Percentiles rank a stretch among this genome's conserved stretches.
phyloP scores from a whole-genome alignment of 2,888 invertebrate genomes.

The Oscheius myriophilus region DNA sequence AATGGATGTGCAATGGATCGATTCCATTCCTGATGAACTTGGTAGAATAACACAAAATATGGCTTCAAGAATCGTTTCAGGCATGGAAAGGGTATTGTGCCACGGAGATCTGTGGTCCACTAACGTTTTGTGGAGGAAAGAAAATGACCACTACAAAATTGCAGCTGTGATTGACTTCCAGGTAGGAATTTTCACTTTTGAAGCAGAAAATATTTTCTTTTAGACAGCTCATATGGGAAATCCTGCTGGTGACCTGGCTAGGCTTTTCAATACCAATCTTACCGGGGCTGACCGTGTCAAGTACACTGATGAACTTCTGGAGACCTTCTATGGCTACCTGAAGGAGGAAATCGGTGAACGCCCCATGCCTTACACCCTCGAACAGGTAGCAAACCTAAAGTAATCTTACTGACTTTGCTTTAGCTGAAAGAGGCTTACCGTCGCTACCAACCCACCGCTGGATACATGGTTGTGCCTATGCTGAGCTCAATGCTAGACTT shows the following conservation, averaged over 20 bases:
- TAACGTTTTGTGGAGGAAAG: slow-evolving; percentile 16
- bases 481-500: slow-evolving; percentile 25
- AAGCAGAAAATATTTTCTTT: neutral
- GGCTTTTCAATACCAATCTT: slow-evolving; percentile 24
- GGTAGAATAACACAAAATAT: no score
- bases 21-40: slow-evolving; percentile 11
- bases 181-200: neutral
- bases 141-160: slow-evolving; percentile 4
- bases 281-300: slow-evolving; percentile 9
- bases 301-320: slow-evolving; percentile 24
- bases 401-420: neutral
- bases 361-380: slow-evolving; percentile 21
- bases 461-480: slow-evolving; percentile 28
- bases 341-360: slow-evolving; percentile 23
- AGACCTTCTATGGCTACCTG: slow-evolving; percentile 22
- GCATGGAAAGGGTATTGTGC: slow-evolving; percentile 16
- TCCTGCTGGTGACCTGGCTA: slow-evolving; percentile 25
- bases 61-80: no score
- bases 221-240: slow-evolving; percentile 26
- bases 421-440: slow-evolving; percentile 26
- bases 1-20: slow-evolving; percentile 7
- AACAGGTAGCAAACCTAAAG: slow-evolving; percentile 20
- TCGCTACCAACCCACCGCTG: slow-evolving; percentile 18
- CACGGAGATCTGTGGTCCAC: slow-evolving; percentile 29
- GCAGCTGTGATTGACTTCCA: slow-evolving; percentile 26